A percentile compares a stretch with the other conserved stretches of the same genome.
phyloP scores from a whole-genome alignment of 2,113 vertebrate species.

The Brachirus orientalis region DNA sequence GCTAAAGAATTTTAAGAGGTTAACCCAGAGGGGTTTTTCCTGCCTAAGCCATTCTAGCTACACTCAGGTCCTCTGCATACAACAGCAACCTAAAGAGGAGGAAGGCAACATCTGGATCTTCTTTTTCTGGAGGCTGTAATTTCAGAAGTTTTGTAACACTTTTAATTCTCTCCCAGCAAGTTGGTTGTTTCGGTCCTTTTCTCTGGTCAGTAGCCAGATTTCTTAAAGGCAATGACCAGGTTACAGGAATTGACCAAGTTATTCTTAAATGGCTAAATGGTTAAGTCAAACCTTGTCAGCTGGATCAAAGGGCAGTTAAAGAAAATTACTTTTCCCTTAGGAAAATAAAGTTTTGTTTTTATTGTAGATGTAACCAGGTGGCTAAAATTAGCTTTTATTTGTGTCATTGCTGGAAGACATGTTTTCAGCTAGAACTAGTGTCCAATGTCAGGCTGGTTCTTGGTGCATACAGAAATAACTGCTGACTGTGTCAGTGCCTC shows the following conservation, averaged over 20 bases:
- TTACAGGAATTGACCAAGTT: slow-evolving; percentile 55
- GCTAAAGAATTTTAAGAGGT: slow-evolving; percentile 27
- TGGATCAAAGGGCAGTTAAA: too few species aligned
- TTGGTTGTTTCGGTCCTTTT: slow-evolving; percentile 73
- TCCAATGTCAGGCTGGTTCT: too few species aligned
- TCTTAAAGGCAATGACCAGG: slow-evolving; percentile 63
- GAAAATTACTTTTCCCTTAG: too few species aligned
- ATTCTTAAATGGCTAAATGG: too few species aligned
- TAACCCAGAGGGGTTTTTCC: slow-evolving; percentile 33
- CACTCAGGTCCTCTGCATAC: slow-evolving; percentile 25
- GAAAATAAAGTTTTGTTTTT: too few species aligned
- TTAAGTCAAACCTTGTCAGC: too few species aligned
- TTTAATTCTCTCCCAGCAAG: slow-evolving; percentile 63
- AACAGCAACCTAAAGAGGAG: slow-evolving; percentile 58
- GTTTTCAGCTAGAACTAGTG: too few species aligned
- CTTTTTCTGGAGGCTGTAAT: slow-evolving; percentile 72
- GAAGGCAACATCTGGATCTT: slow-evolving; percentile 72
- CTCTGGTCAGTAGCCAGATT: slow-evolving; percentile 63
- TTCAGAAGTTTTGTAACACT: slow-evolving; percentile 64
- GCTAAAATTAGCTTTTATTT: too few species aligned
- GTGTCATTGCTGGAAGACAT: too few species aligned
- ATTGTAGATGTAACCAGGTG: too few species aligned
- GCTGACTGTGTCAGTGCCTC: too few species aligned
- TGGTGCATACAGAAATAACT: too few species aligned
- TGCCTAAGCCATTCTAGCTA: background rate